Evolutionary conservation across 2,888 invertebrate genomes (phyloP).

Genomic region (Andrena camellia): DNA sequence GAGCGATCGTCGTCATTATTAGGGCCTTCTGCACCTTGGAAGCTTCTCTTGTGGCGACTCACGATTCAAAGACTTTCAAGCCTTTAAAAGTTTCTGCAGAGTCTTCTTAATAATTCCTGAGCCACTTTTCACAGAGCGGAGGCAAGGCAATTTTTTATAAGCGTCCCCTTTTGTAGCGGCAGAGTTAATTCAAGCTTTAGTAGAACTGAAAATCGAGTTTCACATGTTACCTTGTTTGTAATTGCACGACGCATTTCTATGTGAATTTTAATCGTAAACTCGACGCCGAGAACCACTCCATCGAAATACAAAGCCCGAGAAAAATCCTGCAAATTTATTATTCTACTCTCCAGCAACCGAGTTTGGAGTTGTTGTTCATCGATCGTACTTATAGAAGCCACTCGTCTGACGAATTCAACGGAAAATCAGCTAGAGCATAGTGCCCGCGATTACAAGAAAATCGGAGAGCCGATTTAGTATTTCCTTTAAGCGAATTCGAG

Average conservation of each 20-base stretch:
- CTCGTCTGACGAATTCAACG: slow-evolving; percentile 7
- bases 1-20: background rate
- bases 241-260: background rate
- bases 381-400: slow-evolving; percentile 8
- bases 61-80: background rate
- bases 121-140: background rate
- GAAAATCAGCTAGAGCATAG: background rate
- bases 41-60: background rate
- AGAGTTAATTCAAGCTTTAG: background rate
- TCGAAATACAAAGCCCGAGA: background rate
- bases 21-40: background rate
- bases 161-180: background rate
- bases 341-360: background rate
- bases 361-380: slow-evolving; percentile 16
- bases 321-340: slow-evolving; percentile 25
- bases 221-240: background rate
- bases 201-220: background rate
- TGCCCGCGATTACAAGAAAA: slow-evolving; percentile 12
- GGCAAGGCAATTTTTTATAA: background rate
- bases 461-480: slow-evolving; percentile 29
- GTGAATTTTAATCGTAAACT: slow-evolving; percentile 22
- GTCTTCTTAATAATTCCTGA: background rate
- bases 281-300: background rate
- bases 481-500: slow-evolving; percentile 13
- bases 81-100: background rate